A percentile compares a stretch with the other conserved stretches of the same genome.
Evolutionary conservation across 2,888 invertebrate species (phyloP).

Genomic region (Creontiades dilutus): DNA sequence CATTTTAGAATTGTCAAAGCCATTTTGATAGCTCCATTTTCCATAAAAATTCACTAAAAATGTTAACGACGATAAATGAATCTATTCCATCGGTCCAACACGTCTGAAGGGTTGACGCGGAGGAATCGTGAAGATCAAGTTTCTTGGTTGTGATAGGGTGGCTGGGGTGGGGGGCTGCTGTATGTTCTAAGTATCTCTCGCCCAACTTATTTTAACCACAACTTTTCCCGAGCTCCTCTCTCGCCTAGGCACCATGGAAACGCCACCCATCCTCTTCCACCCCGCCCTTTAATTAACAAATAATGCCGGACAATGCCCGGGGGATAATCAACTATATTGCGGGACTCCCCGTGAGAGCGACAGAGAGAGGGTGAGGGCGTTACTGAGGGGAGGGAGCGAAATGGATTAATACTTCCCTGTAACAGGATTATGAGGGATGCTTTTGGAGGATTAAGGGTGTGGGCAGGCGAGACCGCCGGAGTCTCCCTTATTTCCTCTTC

Average conservation of each 20-base stretch:
- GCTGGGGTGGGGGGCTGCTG: too few relatives aligned
- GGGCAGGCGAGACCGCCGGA: background rate
- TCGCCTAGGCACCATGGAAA: conserved; percentile 33
- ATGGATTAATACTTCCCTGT: conserved; percentile 67
- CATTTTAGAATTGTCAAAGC: too few relatives aligned
- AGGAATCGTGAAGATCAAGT: too few relatives aligned
- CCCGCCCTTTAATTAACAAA: conserved; percentile 66
- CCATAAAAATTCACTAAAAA: too few relatives aligned
- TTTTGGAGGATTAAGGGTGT: conserved; percentile 47
- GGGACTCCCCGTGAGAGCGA: background rate
- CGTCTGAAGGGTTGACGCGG: too few relatives aligned
- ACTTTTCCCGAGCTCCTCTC: background rate
- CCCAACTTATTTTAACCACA: background rate
- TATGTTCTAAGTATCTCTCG: background rate
- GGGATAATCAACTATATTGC: conserved; percentile 69
- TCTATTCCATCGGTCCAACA: too few relatives aligned
- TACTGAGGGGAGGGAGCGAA: conserved; percentile 35
- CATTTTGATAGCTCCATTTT: too few relatives aligned
- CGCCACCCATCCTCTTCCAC: conserved; percentile 12
- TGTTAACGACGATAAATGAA: too few relatives aligned
- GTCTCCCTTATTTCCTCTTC: conserved; percentile 3
- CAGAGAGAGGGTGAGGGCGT: background rate
- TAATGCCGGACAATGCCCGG: conserved; percentile 68
- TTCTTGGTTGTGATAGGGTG: too few relatives aligned
- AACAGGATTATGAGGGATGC: conserved; percentile 68